A percentile compares a stretch with the other conserved stretches of the same genome.
Evolutionary conservation across 2,888 invertebrate genomes (phyloP).

Genomic region (Heliconius hortense): DNA sequence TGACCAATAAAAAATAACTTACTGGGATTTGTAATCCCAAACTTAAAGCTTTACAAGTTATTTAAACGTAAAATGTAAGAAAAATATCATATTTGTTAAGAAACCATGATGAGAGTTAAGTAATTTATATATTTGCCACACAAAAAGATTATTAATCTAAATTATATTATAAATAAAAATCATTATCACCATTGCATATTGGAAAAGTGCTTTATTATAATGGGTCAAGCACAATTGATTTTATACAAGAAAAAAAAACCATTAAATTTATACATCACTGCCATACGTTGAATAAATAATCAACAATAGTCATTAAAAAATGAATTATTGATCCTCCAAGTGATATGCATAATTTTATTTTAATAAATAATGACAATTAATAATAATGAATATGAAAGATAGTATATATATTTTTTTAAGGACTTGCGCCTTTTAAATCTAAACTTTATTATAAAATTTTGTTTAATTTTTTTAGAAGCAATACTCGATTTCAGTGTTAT

Average conservation of each 20-base stretch:
- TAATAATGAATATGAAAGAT: not conserved
- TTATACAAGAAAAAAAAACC: not conserved
- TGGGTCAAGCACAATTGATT: conserved; percentile 13
- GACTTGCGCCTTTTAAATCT: not conserved
- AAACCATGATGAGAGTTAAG: not conserved
- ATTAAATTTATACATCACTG: conserved; percentile 3
- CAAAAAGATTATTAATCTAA: not conserved
- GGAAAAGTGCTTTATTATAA: not conserved
- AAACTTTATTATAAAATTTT: not conserved
- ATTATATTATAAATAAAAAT: not conserved
- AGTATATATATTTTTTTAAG: not conserved
- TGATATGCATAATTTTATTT: not conserved
- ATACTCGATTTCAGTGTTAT: not conserved
- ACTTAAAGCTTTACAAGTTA: not conserved
- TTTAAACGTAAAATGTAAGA: not conserved
- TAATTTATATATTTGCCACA: not conserved
- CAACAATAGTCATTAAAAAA: not conserved
- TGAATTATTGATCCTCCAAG: not conserved
- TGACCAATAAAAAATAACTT: conserved; percentile 23
- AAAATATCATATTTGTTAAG: conserved; percentile 4
- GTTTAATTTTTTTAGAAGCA: not conserved
- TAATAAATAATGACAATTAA: not conserved
- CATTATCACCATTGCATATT: not conserved
- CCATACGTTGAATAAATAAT: conserved; percentile 3
- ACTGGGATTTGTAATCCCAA: not conserved